These are phyloP conservation scores for Actinopyga echinites DNA, from an alignment of 53 echinoderm and acorn worm genomes.

Conservation along the genomic window DNA sequence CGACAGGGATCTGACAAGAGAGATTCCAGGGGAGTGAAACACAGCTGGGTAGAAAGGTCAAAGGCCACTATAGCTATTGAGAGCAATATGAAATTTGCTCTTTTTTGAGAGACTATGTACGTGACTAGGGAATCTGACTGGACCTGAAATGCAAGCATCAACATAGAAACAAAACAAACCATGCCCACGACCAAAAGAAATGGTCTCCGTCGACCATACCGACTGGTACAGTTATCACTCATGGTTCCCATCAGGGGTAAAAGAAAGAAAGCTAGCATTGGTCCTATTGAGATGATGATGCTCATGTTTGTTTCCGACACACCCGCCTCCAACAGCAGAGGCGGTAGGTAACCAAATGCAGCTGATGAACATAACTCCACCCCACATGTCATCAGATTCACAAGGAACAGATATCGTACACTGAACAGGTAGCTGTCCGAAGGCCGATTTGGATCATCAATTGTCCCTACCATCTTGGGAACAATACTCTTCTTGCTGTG, in stretches of 20 bases:
- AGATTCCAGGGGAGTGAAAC: constrained; percentile 86
- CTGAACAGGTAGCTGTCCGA: constrained; percentile 59
- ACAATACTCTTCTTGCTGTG: too few relatives aligned
- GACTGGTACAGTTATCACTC: constrained; percentile 85
- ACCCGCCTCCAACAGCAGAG: constrained; percentile 87
- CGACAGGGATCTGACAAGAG: constrained; percentile 84
- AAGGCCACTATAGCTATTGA: constrained; percentile 78
- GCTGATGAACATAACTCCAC: constrained; percentile 91
- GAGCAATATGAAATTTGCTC: constrained; percentile 55
- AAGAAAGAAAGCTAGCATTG: constrained; percentile 75
- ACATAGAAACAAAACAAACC: not conserved
- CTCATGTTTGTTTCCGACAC: constrained; percentile 92
- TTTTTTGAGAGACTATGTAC: constrained; percentile 46
- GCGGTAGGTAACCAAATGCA: constrained; percentile 93
- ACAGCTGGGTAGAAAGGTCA: constrained; percentile 87
- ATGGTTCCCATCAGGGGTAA: constrained; percentile 80
- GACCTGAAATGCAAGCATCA: constrained; percentile 49
- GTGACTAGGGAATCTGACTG: constrained; percentile 13
- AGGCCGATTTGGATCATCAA: constrained; percentile 20
- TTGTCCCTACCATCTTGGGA: not conserved
- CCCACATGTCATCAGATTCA: constrained; percentile 85
- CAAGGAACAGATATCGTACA: constrained; percentile 54
- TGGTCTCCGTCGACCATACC: constrained; percentile 80
- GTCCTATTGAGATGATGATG: constrained; percentile 82
- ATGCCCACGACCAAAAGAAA: constrained; percentile 63